Evolutionary conservation across 2,888 invertebrate genomes (phyloP), one percentile per base, ranked within the genome.

Genomic region (Drosophila dives): DNA sequence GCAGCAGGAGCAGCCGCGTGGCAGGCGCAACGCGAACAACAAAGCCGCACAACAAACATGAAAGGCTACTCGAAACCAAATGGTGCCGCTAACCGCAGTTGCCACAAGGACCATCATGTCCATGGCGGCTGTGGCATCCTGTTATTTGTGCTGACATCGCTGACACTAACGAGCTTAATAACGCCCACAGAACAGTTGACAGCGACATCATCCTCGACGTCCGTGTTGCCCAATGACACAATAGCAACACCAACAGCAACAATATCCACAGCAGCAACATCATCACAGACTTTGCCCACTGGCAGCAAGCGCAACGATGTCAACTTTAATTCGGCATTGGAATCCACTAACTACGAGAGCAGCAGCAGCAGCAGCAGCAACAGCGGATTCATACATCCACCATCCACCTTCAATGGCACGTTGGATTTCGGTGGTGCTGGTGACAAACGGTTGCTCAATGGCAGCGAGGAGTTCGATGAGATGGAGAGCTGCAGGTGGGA

Each of bases 401-500:
- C 73, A 69, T 40, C 73, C 11, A 61, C 51, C 29, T 76, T 79
- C 40, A 91, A 91, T 64, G 75, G 56, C 1, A 82, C 84, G 3
- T 20, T 68, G 64, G 38, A 73, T 10, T 75, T 64, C 12, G 63
- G 34, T 32, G 51, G 56, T n/a, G 34, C 23, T 38, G 66, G 23
- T 20, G 63, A 50, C 15, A 50, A 59, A 51, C 53, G 23, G 51
- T 55, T 45, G 23, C 45, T 48, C 15, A 84, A 84, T 48, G 79
- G 69, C 51, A 90, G 81, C 58, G 75, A 71, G 0, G 33, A 50
- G 20, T 56, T 73, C 59, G 68, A 56, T 4, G 81, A 80, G 48
- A 73, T 77, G 49, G 66, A 77, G 33, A 71, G 75, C 17, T 95
- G 95, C 75, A 94, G 94, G 26, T 93, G 94, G 78, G 93, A 94